Evolutionary conservation across 2,797 vertebrate genomes (phyloP).

Genomic region (Tamandua tetradactyla): DNA sequence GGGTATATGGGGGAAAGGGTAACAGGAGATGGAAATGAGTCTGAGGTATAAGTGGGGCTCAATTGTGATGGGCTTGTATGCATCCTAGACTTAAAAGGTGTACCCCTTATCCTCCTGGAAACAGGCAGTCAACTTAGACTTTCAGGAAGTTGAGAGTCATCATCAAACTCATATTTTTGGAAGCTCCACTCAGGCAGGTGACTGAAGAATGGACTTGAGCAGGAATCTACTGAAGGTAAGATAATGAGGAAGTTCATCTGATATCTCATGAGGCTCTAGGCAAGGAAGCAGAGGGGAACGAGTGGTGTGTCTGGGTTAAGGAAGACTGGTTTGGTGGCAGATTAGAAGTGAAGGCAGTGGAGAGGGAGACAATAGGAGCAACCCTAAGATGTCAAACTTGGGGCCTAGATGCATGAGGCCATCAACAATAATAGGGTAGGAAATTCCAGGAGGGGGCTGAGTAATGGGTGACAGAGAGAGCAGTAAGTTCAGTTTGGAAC

Average conservation of each 20-base stretch:
- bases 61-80: background rate
- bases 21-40: no score
- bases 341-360: background rate
- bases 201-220: background rate
- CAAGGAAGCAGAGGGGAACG: background rate
- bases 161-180: background rate
- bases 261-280: background rate
- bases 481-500: background rate
- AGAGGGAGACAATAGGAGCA: background rate
- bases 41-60: background rate
- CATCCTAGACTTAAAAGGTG: background rate
- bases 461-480: background rate
- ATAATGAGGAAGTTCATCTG: background rate
- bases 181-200: background rate
- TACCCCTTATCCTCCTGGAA: background rate
- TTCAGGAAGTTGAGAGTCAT: background rate
- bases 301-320: background rate
- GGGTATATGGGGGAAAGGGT: background rate
- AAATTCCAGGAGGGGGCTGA: background rate
- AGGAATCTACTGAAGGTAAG: background rate
- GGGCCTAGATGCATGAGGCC: background rate
- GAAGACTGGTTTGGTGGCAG: background rate
- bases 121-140: background rate
- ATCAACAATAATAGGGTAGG: background rate
- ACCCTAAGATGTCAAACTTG: background rate